Evolutionary conservation across 92 coral and sea anemone genomes (phyloP).

Genomic region (Epizoanthus ramosus): DNA sequence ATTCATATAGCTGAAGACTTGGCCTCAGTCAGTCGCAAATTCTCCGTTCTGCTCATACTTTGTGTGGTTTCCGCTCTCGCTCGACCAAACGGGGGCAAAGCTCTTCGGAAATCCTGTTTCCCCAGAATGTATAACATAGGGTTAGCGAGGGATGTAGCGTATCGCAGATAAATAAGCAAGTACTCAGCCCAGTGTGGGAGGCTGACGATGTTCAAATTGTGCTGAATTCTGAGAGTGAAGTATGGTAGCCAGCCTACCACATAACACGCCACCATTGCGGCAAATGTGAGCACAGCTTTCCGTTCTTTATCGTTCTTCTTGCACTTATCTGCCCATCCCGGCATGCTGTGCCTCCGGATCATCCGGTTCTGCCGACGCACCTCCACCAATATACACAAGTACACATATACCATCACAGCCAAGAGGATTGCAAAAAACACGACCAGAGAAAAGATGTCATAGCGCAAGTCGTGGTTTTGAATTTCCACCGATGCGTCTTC

Average conservation of each 20-base stretch:
- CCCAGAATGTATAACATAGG: constrained; percentile 84
- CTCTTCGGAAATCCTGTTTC: constrained; percentile 76
- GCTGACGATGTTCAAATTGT: neutral
- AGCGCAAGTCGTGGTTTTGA: constrained; percentile 42
- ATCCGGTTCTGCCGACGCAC: constrained; percentile 50
- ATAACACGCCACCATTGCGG: constrained; percentile 50
- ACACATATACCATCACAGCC: constrained; percentile 43
- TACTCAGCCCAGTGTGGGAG: neutral
- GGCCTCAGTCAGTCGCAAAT: constrained; percentile 12
- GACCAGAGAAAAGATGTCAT: constrained; percentile 35
- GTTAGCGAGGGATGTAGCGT: constrained; percentile 70
- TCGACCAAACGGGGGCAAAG: constrained; percentile 32
- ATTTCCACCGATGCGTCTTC: constrained; percentile 34
- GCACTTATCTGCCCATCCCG: constrained; percentile 18
- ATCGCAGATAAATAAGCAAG: constrained; percentile 53
- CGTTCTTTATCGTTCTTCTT: constrained; percentile 34
- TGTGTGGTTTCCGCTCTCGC: neutral
- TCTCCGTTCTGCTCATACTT: constrained; percentile 33
- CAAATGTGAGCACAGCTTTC: constrained; percentile 51
- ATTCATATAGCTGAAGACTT: neutral
- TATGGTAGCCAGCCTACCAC: constrained; percentile 60
- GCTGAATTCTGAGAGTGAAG: constrained; percentile 42
- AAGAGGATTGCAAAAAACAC: constrained; percentile 49
- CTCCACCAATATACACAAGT: constrained; percentile 35
- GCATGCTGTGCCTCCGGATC: constrained; percentile 42